These are phyloP conservation scores for Peromyscus eremicus DNA, from an alignment of 2,797 vertebrate genomes.

Conservation along the genomic window DNA sequence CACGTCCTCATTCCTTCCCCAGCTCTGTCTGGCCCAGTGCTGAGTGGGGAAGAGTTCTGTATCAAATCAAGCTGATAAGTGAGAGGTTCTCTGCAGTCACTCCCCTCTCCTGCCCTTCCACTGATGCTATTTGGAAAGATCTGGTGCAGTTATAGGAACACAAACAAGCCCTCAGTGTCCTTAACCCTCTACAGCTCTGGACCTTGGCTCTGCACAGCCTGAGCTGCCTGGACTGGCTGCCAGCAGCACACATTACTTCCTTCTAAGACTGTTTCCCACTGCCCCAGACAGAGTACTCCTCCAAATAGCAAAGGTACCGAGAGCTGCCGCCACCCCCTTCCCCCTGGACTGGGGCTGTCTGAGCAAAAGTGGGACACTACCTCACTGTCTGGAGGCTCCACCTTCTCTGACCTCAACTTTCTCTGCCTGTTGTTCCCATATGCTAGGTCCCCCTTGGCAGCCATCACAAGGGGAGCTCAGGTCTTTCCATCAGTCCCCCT, in stretches of 20 bases:
- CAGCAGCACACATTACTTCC: neutral
- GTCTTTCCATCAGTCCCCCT: neutral
- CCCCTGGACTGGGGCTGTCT: neutral
- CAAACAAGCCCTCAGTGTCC: neutral
- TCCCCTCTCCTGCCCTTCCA: neutral
- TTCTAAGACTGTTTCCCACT: neutral
- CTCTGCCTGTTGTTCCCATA: neutral
- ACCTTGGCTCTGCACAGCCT: neutral
- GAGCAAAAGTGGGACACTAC: slow-evolving; percentile 23
- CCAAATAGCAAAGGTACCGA: neutral
- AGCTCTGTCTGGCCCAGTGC: neutral
- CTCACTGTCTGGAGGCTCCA: neutral
- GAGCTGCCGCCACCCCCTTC: neutral
- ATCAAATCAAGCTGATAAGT: neutral
- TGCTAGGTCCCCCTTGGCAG: neutral
- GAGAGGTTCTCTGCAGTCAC: neutral
- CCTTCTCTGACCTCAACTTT: neutral
- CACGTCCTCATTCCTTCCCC: neutral
- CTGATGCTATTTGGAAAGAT: neutral
- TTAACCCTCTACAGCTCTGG: neutral
- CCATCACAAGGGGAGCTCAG: neutral
- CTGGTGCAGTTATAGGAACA: neutral
- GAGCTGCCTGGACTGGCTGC: neutral
- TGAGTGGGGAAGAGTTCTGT: neutral
- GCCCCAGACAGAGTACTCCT: neutral